Conservation (phyloP, 2,113 vertebrate species). For the Irena cyanogastra region DNA sequence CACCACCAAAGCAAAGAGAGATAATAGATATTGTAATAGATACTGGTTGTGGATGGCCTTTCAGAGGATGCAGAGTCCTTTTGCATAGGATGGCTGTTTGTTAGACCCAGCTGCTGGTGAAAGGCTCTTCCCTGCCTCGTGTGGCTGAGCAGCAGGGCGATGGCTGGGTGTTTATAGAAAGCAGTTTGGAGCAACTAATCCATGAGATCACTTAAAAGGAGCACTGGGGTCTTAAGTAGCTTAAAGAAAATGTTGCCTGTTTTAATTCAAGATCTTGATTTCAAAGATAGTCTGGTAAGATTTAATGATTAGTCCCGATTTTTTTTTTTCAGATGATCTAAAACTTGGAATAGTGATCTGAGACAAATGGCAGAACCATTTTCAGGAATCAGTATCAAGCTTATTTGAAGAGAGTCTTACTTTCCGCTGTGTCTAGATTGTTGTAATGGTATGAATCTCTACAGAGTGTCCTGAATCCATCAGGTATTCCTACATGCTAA, state of each 20-base stretch:
- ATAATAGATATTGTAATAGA: background rate
- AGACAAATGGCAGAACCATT: background rate
- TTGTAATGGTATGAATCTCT: background rate
- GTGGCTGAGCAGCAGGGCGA: background rate
- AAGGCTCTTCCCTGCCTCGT: background rate
- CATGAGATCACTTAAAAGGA: background rate
- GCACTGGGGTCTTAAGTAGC: background rate
- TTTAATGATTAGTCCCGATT: background rate
- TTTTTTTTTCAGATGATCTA: background rate
- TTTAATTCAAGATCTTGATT: background rate
- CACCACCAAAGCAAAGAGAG: background rate
- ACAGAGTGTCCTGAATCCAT: background rate
- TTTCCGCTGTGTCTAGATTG: background rate
- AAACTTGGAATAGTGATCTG: background rate
- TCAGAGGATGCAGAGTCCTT: background rate
- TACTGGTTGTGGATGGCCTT: background rate
- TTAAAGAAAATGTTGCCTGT: background rate
- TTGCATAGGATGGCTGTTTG: background rate
- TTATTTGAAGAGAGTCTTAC: background rate
- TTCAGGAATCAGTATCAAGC: background rate
- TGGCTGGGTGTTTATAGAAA: background rate
- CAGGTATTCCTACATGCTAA: background rate
- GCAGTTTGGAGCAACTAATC: background rate
- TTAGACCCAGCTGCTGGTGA: background rate
- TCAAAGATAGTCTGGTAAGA: background rate